Evolutionary conservation across 2,113 vertebrate genomes (phyloP).

Genomic region (Echinops telfairi): DNA sequence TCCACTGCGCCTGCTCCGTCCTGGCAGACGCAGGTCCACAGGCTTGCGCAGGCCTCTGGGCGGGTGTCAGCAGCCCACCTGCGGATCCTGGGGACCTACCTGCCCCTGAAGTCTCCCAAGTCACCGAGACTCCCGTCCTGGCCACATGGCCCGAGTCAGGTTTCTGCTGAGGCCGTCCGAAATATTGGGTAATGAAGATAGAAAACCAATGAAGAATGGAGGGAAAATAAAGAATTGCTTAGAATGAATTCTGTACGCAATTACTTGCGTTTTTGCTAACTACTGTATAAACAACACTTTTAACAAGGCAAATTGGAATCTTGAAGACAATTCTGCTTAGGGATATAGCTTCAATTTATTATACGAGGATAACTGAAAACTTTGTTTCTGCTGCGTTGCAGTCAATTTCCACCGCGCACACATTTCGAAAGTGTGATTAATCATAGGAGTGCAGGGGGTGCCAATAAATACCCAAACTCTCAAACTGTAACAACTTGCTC

Average conservation of each 20-base stretch:
- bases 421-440: slow-evolving; percentile 93
- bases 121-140: background rate
- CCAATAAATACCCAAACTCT: slow-evolving; percentile 92
- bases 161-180: slow-evolving; percentile 83
- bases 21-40: background rate
- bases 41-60: slow-evolving; percentile 51
- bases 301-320: slow-evolving; percentile 89
- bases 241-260: slow-evolving; percentile 85
- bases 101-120: background rate
- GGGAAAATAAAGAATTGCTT: slow-evolving; percentile 76
- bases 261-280: slow-evolving; percentile 89
- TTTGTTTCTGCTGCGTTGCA: slow-evolving; percentile 88
- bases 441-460: slow-evolving; percentile 90
- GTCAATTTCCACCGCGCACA: slow-evolving; percentile 89
- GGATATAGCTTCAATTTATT: slow-evolving; percentile 89
- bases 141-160: slow-evolving; percentile 57
- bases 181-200: slow-evolving; percentile 86
- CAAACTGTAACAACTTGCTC: slow-evolving; percentile 90
- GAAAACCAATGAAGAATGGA: slow-evolving; percentile 82
- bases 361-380: slow-evolving; percentile 86
- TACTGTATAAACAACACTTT: slow-evolving; percentile 88
- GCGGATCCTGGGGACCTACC: background rate
- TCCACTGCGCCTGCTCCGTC: background rate
- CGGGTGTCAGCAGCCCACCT: background rate
- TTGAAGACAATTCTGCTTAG: slow-evolving; percentile 88